Conservation (phyloP, 2,888 invertebrate species). For the Furcula furcula region DNA sequence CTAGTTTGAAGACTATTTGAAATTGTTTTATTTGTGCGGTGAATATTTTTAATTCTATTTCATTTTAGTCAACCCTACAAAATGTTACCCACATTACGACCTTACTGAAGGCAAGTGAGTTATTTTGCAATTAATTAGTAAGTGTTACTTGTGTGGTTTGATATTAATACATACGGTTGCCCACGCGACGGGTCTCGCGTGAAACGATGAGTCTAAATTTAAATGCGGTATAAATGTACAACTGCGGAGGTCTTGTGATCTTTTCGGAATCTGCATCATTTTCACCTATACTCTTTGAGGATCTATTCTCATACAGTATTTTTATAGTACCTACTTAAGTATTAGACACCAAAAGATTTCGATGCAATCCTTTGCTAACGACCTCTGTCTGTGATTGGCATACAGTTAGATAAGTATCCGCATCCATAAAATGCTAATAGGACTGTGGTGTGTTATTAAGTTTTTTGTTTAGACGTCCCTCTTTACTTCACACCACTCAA, state of each 20-base stretch:
- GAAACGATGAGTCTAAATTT: constrained; percentile 11
- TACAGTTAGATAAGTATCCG: neutral
- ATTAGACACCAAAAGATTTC: too few relatives aligned
- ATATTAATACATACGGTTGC: constrained; percentile 22
- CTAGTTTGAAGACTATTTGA: too few relatives aligned
- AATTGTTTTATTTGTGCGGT: too few relatives aligned
- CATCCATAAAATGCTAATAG: too few relatives aligned
- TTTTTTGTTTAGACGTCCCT: too few relatives aligned
- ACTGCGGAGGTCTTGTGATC: neutral
- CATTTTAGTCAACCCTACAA: constrained; percentile 13
- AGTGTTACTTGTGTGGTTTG: constrained; percentile 12
- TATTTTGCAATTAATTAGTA: constrained; percentile 24
- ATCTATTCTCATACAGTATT: neutral
- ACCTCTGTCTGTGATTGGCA: neutral
- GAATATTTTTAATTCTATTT: too few relatives aligned
- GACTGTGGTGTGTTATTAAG: too few relatives aligned
- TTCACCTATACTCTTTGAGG: too few relatives aligned
- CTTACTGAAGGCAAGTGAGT: constrained; percentile 19
- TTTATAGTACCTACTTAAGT: too few relatives aligned
- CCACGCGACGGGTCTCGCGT: constrained; percentile 27
- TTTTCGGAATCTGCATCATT: too few relatives aligned
- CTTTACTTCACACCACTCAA: too few relatives aligned
- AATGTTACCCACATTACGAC: constrained; percentile 10
- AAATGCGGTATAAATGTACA: neutral
- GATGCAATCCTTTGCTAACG: too few relatives aligned